A percentile compares a stretch with the other conserved stretches of the same genome.
Evolutionary conservation across 2,888 invertebrate genomes (phyloP).

Genomic region (Achlya flavicornis): DNA sequence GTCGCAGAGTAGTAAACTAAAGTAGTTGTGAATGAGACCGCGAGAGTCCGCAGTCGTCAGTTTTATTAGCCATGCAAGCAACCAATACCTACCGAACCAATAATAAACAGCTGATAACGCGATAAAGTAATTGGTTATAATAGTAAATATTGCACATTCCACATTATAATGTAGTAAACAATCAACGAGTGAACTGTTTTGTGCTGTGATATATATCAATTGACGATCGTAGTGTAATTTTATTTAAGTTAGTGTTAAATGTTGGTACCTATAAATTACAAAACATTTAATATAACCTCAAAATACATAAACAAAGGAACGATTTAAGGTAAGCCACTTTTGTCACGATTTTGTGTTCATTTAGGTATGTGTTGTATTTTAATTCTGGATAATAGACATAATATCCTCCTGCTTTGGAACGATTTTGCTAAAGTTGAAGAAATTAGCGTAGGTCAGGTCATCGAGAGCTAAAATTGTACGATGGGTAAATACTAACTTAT

Average conservation of each 20-base stretch:
- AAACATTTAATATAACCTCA: conserved; percentile 43
- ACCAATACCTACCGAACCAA: not conserved
- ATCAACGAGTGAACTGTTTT: not conserved
- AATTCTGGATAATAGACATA: too few relatives aligned
- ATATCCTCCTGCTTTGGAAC: too few relatives aligned
- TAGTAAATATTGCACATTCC: not conserved
- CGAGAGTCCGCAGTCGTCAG: conserved; percentile 29
- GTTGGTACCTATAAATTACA: not conserved
- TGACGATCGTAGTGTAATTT: not conserved
- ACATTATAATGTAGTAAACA: conserved; percentile 8
- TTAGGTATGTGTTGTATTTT: not conserved
- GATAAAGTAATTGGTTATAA: not conserved
- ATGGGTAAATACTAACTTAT: too few relatives aligned
- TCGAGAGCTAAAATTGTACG: too few relatives aligned
- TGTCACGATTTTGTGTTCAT: not conserved
- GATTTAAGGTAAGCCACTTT: conserved; percentile 31
- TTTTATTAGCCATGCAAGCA: conserved; percentile 23
- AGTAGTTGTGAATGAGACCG: conserved; percentile 31
- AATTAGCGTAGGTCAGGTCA: too few relatives aligned
- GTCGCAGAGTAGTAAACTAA: conserved; percentile 19
- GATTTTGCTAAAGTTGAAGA: too few relatives aligned
- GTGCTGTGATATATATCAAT: not conserved
- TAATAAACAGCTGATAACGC: conserved; percentile 14
- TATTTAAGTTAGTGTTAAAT: not conserved
- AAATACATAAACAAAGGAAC: conserved; percentile 35